Base-by-base conservation (phyloP, 2,888 invertebrate genomes). In the Phyllotreta striolata region DNA sequence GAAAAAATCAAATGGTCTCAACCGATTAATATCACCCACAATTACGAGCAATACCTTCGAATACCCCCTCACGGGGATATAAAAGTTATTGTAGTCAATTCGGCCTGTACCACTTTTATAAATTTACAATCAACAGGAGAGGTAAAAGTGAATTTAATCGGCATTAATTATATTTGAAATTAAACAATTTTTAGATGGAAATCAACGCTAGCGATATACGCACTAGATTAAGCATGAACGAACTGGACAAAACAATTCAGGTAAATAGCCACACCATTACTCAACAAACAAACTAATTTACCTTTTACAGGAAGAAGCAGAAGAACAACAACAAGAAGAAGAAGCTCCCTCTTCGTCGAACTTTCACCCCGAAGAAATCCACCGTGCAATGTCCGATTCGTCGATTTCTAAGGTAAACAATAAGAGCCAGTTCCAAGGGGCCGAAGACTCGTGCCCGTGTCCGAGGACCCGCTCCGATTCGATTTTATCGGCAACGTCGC, bases 121-220 rank as follows among this genome's bases (percentile, higher is more conserved):
- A 80, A 77, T 10, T 79, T 88, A 13, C 84, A 85, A 63, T 84
- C 86, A 9, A 87, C 89, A 56, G 89, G 87, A 55, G 85, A 88
- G 73, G 86, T 88, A 63, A 70, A 67, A 35, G 12, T 51, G n/a
- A n/a, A 24, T 34, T 35, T 34, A 3, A 9, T 52, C 12, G 2
- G 1, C 5, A n/a, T 37, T 10, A n/a, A n/a, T 13, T 52, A 10
- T 14, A 1, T n/a, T 37, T 14, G 12, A 14, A 34, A 13, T 14
- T n/a, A 8, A 24, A 55, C 38, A 46, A 66, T 67, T 80, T 79
- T 44, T 76, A 88, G 88, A 82, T 84, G 55, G 93, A 94, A 78
- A 87, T 94, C 68, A 91, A 91, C 5, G 93, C 93, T 2, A 88
- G 89, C 70, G 93, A 93, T 73, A 91, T 95, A 24, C 84, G 93